These are phyloP conservation scores for Spilarctia lutea DNA, from an alignment of 2,888 invertebrate genomes.

Conservation along the genomic window DNA sequence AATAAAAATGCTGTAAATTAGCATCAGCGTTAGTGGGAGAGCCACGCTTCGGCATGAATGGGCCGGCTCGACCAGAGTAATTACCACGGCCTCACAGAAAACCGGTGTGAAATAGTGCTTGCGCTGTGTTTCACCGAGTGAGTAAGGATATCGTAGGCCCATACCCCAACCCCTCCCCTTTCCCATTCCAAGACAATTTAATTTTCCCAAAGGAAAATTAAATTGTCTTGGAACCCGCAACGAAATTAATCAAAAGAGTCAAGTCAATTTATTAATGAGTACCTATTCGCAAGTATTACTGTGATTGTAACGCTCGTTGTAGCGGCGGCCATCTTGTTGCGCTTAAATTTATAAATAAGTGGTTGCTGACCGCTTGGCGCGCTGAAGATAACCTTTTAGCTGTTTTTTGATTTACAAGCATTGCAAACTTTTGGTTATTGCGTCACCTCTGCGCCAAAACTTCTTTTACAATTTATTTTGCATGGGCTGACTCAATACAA, in stretches of 20 bases:
- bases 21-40: too few relatives aligned
- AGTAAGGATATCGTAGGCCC: too few relatives aligned
- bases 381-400: background rate
- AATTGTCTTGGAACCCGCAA: too few relatives aligned
- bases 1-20: too few relatives aligned
- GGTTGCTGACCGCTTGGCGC: conserved; percentile 1
- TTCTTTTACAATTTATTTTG: background rate
- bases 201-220: too few relatives aligned
- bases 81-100: too few relatives aligned
- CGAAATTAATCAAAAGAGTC: background rate
- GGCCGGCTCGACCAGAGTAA: too few relatives aligned
- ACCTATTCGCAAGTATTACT: background rate
- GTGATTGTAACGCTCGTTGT: background rate
- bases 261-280: background rate
- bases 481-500: background rate
- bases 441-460: background rate
- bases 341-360: conserved; percentile 5
- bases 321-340: conserved; percentile 11
- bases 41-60: too few relatives aligned
- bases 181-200: too few relatives aligned
- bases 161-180: too few relatives aligned
- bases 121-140: too few relatives aligned
- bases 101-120: too few relatives aligned
- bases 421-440: background rate
- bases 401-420: background rate